Base-by-base conservation (phyloP, 2,888 invertebrate species). In the Opisthograptis luteolata region DNA sequence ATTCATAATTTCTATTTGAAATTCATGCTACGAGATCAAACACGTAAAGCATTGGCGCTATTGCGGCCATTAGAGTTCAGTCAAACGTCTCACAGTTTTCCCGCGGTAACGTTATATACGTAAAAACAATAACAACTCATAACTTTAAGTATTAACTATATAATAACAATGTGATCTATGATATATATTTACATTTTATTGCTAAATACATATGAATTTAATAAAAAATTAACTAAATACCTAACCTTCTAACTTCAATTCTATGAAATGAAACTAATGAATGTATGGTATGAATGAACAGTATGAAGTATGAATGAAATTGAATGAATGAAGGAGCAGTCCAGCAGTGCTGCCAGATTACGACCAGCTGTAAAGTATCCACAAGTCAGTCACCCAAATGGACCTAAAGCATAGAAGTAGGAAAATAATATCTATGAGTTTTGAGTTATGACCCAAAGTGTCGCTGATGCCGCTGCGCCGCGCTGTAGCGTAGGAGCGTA, bases 11-110 rank as follows among this genome's bases (percentile, higher is more conserved):
- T 64, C 60, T 63, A 71, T 58, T 73, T 64, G 66, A 70, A 76
- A 71, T 79, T 80, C 79, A 84, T 79, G 68, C 63, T 71, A 55
- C 60, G 70, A 61, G 76, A 79, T 73, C 83, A 84, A 85, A 87
- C 84, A 87, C 79, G 77, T 80, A 80, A 78, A 79, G 87, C 84
- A 88, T 88, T 88, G 87, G 87, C 87, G 88, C 87, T 88, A 80
- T 79, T 87, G 90, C 90, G 90, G 90, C 90, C 90, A 90, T 90
- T 89, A 88, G 59, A 78, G 79, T 76, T 55, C 56, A 84, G 81
- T 86, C 84, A 84, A 86, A 87, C 84, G 86, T 86, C 73, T 80
- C 48, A 79, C 81, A 79, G 79, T 84, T 89, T 89, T 89, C 89
- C 89, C 89, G 89, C 89, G 89, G 85, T 85, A 81, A 84, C 70